phyloP scores from a whole-genome alignment of 2,888 invertebrate species.

The Hedya salicella region DNA sequence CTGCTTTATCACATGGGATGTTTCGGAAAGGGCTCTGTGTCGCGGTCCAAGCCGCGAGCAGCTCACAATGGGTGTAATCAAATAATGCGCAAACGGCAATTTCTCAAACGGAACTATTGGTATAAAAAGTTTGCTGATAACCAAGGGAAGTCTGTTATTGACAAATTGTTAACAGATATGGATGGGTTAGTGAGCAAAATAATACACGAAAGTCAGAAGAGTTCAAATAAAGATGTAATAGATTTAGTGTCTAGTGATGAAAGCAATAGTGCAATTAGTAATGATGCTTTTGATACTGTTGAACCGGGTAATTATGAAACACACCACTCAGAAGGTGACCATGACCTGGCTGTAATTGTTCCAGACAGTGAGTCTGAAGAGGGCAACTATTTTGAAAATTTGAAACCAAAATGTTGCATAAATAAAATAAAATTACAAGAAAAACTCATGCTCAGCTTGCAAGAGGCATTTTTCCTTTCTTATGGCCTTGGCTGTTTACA shows the following conservation, averaged over 20 bases:
- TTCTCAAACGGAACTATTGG: conserved; percentile 85
- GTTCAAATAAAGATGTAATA: conserved; percentile 68
- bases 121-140: conserved; percentile 68
- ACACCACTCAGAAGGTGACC: conserved; percentile 56
- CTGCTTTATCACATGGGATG: conserved; percentile 89
- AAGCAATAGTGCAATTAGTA: conserved; percentile 55
- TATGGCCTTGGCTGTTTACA: conserved; percentile 88
- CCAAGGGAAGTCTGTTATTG: conserved; percentile 53
- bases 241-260: conserved; percentile 80
- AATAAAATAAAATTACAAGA: conserved; percentile 86
- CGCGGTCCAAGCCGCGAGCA: conserved; percentile 82
- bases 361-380: conserved; percentile 88
- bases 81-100: conserved; percentile 86
- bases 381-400: conserved; percentile 86
- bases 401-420: conserved; percentile 85
- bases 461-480: conserved; percentile 91
- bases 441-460: conserved; percentile 87
- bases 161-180: conserved; percentile 66
- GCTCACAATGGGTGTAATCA: conserved; percentile 68
- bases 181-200: conserved; percentile 65
- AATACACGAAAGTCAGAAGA: conserved; percentile 58
- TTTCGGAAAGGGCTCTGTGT: conserved; percentile 90
- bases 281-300: conserved; percentile 48
- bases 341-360: conserved; percentile 84
- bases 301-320: conserved; percentile 46